These are phyloP conservation scores for Saccostrea cuccullata DNA, from an alignment of 1,140 invertebrate genomes.

Conservation along the genomic window DNA sequence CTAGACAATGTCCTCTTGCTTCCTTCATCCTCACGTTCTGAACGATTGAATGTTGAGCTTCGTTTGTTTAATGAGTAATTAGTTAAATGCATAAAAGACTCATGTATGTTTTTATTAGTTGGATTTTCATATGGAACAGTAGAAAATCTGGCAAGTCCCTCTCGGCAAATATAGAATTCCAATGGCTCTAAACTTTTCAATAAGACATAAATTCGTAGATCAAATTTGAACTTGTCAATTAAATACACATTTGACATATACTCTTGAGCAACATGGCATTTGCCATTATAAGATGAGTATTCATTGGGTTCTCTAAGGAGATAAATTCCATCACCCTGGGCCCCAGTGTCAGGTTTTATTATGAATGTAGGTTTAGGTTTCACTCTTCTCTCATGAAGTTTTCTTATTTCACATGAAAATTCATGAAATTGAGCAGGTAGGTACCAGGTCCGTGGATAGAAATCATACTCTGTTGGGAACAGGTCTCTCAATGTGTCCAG, in stretches of 20 bases:
- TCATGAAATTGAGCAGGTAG: slow-evolving; percentile 79
- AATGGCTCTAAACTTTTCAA: slow-evolving; percentile 79
- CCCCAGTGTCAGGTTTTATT: slow-evolving; percentile 80
- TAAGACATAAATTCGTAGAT: slow-evolving; percentile 80
- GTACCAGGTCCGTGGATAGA: slow-evolving; percentile 81
- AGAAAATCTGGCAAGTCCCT: slow-evolving; percentile 80
- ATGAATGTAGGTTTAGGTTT: slow-evolving; percentile 78
- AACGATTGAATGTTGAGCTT: slow-evolving; percentile 79
- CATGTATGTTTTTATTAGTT: slow-evolving; percentile 76
- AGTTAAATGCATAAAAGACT: slow-evolving; percentile 80
- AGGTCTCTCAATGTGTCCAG: slow-evolving; percentile 78
- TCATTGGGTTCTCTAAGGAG: slow-evolving; percentile 77
- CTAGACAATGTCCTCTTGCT: slow-evolving; percentile 80
- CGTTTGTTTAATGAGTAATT: slow-evolving; percentile 81
- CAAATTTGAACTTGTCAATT: slow-evolving; percentile 80
- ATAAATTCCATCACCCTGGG: slow-evolving; percentile 81
- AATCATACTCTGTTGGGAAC: slow-evolving; percentile 80
- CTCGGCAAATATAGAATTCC: slow-evolving; percentile 79
- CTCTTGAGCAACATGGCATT: slow-evolving; percentile 78
- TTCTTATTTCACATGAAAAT: slow-evolving; percentile 70
- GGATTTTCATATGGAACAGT: slow-evolving; percentile 79
- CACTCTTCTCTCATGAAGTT: slow-evolving; percentile 62
- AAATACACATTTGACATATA: slow-evolving; percentile 79
- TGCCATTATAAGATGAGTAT: slow-evolving; percentile 67
- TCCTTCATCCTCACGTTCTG: slow-evolving; percentile 77